These are phyloP conservation scores for Lamellibrachia satsuma DNA, from an alignment of 2,888 invertebrate genomes.

Conservation along the genomic window DNA sequence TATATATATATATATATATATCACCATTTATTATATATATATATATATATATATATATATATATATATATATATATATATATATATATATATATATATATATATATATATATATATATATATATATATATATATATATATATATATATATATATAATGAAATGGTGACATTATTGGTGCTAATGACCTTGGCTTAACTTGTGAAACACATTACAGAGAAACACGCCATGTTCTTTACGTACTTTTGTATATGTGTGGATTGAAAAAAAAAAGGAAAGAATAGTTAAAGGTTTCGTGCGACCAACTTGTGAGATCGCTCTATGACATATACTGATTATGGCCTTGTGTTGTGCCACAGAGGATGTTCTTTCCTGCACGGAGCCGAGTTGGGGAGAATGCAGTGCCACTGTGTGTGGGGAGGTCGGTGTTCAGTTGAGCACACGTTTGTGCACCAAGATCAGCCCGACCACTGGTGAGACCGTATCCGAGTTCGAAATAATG, in stretches of 20 bases:
- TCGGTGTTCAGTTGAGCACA: neutral
- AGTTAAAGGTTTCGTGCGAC: too few relatives aligned
- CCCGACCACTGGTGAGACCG: neutral
- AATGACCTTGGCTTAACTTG: too few relatives aligned
- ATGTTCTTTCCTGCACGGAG: neutral
- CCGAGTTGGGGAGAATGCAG: neutral
- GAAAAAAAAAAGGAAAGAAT: too few relatives aligned
- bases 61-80: neutral
- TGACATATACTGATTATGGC: neutral
- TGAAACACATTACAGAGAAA: too few relatives aligned
- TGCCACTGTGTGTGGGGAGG: neutral
- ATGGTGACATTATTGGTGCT: too few relatives aligned
- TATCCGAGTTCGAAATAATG: neutral
- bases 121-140: neutral
- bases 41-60: too few relatives aligned
- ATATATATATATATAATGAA: neutral
- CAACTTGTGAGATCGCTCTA: neutral
- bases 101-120: neutral
- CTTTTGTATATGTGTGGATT: too few relatives aligned
- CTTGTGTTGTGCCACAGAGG: neutral
- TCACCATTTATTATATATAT: too few relatives aligned
- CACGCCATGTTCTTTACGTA: too few relatives aligned
- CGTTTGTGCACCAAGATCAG: neutral
- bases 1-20: too few relatives aligned
- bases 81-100: neutral